Evolutionary conservation across 1,140 invertebrate genomes (phyloP).

Genomic region (Pseudomyrmex dendroicus): DNA sequence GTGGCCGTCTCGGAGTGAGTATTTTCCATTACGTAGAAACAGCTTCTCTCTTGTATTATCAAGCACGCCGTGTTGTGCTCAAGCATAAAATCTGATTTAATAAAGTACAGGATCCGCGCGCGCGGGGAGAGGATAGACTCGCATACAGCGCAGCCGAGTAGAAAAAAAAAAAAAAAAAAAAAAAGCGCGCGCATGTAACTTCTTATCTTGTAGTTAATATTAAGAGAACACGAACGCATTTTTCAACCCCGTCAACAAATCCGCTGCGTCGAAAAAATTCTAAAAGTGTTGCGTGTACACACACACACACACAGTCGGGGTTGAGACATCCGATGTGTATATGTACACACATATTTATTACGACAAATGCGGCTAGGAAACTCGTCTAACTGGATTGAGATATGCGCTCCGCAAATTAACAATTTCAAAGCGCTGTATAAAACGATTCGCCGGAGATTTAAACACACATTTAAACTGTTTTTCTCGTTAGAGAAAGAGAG

Average conservation of each 20-base stretch:
- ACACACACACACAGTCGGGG: neutral
- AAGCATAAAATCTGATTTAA: slow-evolving; percentile 45
- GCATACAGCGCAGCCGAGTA: neutral
- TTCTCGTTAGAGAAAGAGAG: neutral
- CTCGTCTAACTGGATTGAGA: slow-evolving; percentile 43
- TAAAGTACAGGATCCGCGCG: slow-evolving; percentile 35
- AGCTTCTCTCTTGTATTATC: slow-evolving; percentile 12
- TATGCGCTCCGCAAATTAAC: slow-evolving; percentile 15
- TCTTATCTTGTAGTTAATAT: slow-evolving; percentile 8
- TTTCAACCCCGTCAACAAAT: neutral
- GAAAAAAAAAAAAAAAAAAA: slow-evolving; percentile 10
- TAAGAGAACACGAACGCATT: neutral
- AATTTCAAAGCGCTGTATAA: slow-evolving; percentile 23
- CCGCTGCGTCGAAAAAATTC: too few relatives aligned
- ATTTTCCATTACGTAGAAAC: slow-evolving; percentile 45
- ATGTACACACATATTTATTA: neutral
- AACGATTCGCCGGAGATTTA: neutral
- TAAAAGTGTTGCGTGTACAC: too few relatives aligned
- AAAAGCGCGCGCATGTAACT: neutral
- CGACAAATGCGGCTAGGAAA: slow-evolving; percentile 13
- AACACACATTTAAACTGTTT: slow-evolving; percentile 23
- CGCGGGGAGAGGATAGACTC: neutral
- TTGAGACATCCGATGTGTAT: neutral
- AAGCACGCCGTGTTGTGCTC: slow-evolving; percentile 5
- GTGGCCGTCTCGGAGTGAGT: neutral